Conservation (phyloP, 2,888 invertebrate species). For the Ctenicera cuprea region DNA sequence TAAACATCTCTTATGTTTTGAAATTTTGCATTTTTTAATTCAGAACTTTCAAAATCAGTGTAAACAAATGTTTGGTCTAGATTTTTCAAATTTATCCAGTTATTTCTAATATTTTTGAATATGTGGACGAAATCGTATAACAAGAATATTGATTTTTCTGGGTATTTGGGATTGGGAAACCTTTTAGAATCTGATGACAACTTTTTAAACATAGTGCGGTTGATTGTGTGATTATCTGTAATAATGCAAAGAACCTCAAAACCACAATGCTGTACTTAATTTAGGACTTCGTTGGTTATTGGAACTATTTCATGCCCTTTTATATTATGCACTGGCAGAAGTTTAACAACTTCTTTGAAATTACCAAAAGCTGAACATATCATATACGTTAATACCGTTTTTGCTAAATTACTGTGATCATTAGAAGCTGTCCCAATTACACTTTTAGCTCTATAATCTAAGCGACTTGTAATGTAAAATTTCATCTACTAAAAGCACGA, state of each 20-base stretch:
- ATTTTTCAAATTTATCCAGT: too few species aligned
- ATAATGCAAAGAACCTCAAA: constrained; percentile 6
- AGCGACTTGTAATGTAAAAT: constrained; percentile 1
- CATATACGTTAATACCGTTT: background rate
- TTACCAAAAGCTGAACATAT: background rate
- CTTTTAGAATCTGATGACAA: too few species aligned
- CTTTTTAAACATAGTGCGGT: background rate
- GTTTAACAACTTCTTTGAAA: too few species aligned
- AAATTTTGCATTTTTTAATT: too few species aligned
- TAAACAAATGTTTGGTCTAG: too few species aligned
- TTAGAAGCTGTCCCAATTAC: constrained; percentile 2
- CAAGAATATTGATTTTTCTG: too few species aligned
- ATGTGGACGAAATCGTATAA: too few species aligned
- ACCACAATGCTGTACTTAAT: background rate
- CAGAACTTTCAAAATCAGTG: too few species aligned
- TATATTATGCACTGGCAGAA: background rate
- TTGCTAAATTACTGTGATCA: background rate
- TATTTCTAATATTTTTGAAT: too few species aligned
- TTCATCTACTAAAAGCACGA: constrained; percentile 1
- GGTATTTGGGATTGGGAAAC: too few species aligned
- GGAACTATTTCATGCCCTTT: background rate
- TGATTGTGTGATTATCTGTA: background rate
- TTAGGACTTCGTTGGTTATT: background rate
- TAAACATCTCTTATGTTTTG: too few species aligned
- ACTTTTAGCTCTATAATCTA: constrained; percentile 9